Evolutionary conservation across 2,113 vertebrate genomes (phyloP).

Genomic region (Chloroceryle aenea): DNA sequence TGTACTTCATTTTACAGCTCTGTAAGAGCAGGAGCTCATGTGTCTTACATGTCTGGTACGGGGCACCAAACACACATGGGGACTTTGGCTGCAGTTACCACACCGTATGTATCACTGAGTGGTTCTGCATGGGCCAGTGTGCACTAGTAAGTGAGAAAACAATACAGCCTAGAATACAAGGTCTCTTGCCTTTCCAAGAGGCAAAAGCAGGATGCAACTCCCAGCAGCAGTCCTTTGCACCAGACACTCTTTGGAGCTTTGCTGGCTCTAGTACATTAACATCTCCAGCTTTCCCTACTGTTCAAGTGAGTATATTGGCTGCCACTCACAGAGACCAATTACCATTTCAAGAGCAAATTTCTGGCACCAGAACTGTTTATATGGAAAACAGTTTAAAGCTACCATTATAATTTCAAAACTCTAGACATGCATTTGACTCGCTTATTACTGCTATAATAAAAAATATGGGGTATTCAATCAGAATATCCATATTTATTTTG

Average conservation of each 20-base stretch:
- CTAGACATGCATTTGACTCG: background rate
- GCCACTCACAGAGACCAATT: background rate
- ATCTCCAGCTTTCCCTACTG: background rate
- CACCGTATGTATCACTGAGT: background rate
- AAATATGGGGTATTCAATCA: background rate
- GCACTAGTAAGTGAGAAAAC: background rate
- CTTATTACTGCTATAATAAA: background rate
- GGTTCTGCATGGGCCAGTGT: background rate
- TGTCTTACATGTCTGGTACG: background rate
- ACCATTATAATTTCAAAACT: background rate
- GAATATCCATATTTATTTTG: background rate
- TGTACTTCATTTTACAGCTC: background rate
- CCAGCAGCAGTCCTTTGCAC: background rate
- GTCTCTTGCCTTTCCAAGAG: background rate
- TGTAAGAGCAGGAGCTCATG: background rate
- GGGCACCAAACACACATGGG: accelerated
- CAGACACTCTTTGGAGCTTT: background rate
- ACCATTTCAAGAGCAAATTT: background rate
- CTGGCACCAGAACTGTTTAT: background rate
- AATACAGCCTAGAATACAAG: background rate
- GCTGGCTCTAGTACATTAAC: background rate
- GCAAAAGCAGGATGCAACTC: background rate
- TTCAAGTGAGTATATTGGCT: background rate
- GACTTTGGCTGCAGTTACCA: background rate
- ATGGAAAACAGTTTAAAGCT: background rate